Percentiles rank a stretch among this genome's conserved stretches.
Evolutionary conservation across 2,888 invertebrate species (phyloP).

Genomic region (Ophion ventricosus): DNA sequence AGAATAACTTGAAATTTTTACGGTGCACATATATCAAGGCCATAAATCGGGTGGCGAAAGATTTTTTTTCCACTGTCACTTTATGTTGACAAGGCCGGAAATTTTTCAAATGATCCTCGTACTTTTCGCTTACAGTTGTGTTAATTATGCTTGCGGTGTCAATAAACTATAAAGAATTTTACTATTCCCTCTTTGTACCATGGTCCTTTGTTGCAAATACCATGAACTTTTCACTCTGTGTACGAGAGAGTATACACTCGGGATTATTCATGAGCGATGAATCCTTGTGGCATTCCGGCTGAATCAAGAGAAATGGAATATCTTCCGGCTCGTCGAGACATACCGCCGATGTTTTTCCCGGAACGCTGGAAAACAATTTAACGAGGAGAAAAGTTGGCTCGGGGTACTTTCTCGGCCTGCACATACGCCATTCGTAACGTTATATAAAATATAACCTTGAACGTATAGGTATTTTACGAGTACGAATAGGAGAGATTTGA

Average conservation of each 20-base stretch:
- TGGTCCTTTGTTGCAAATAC: too few species aligned
- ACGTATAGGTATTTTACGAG: slow-evolving; percentile 63
- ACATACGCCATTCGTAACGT: slow-evolving; percentile 23
- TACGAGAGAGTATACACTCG: neutral
- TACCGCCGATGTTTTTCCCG: slow-evolving; percentile 40
- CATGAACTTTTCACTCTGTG: too few species aligned
- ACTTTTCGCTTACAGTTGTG: too few species aligned
- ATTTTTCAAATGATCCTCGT: too few species aligned
- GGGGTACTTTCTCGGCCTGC: slow-evolving; percentile 26
- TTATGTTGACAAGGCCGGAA: too few species aligned
- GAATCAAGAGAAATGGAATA: slow-evolving; percentile 33
- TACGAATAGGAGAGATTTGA: slow-evolving; percentile 53
- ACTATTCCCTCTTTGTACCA: too few species aligned
- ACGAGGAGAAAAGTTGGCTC: slow-evolving; percentile 62
- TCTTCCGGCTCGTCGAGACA: neutral
- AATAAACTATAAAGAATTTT: too few species aligned
- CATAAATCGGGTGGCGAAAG: too few species aligned
- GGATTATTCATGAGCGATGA: slow-evolving; percentile 15
- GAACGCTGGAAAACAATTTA: slow-evolving; percentile 50
- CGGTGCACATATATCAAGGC: too few species aligned
- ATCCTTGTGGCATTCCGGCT: slow-evolving; percentile 1
- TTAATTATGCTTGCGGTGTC: too few species aligned
- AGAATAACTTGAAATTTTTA: too few species aligned
- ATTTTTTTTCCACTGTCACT: too few species aligned
- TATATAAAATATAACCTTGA: slow-evolving; percentile 45